phyloP scores from a whole-genome alignment of 2,888 invertebrate genomes.

The Cantharis nigra region DNA sequence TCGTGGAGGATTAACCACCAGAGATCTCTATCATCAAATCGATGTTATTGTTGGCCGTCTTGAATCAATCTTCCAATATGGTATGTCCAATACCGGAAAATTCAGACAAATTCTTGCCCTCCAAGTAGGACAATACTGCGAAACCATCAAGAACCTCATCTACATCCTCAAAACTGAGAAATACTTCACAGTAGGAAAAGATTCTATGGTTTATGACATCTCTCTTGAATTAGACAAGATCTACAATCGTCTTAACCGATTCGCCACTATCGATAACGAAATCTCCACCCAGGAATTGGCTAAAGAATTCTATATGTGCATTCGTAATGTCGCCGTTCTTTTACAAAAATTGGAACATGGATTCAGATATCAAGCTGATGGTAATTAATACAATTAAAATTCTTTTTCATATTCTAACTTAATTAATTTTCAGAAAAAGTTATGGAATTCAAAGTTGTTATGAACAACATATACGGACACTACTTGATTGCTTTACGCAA shows the following conservation, averaged over 20 bases:
- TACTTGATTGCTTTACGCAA: slow-evolving; percentile 13
- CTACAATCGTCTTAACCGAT: slow-evolving; percentile 2
- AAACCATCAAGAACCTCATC: slow-evolving; percentile 18
- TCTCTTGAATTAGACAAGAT: background rate
- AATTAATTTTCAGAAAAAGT: background rate
- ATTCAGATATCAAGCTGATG: background rate
- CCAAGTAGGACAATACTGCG: slow-evolving; percentile 17
- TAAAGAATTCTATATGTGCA: background rate
- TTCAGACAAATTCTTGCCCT: slow-evolving; percentile 8
- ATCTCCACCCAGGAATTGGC: background rate
- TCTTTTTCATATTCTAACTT: background rate
- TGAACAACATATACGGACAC: slow-evolving; percentile 11
- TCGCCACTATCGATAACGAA: background rate
- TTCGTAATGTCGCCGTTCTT: background rate
- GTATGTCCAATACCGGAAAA: background rate
- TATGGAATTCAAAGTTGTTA: background rate
- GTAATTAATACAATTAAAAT: background rate
- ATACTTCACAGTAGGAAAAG: slow-evolving; percentile 1
- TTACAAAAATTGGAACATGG: background rate
- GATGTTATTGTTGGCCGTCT: slow-evolving; percentile 9
- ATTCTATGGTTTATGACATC: background rate
- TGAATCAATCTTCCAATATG: slow-evolving; percentile 1
- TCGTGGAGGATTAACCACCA: background rate
- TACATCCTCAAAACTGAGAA: slow-evolving; percentile 10
- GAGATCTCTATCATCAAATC: slow-evolving; percentile 5